Percentiles rank a stretch among this genome's conserved stretches.
These are phyloP conservation scores for Pseudomyrmex sp. DNA, from an alignment of 1,140 invertebrate genomes.

Conservation along the genomic window DNA sequence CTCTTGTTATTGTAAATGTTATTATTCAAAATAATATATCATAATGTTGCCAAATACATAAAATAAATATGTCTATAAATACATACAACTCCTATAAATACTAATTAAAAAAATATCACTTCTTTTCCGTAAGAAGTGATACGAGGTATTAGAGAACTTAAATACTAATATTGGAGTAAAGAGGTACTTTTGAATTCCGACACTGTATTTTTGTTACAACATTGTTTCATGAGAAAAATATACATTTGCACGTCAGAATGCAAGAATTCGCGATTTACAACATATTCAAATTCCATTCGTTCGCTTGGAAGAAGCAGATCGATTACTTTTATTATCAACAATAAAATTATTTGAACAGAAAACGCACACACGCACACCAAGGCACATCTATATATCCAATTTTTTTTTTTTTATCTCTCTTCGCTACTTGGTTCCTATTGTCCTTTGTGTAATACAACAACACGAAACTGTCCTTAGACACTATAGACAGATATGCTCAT, in stretches of 20 bases:
- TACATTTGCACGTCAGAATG: conserved; percentile 40
- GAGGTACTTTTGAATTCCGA: conserved; percentile 6
- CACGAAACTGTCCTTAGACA: conserved; percentile 24
- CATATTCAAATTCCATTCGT: conserved; percentile 40
- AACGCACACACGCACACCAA: conserved; percentile 67
- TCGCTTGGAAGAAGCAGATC: conserved; percentile 50
- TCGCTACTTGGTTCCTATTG: conserved; percentile 57
- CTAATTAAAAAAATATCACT: conserved; percentile 8
- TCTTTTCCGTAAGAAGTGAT: conserved; percentile 21
- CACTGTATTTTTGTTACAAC: conserved; percentile 34
- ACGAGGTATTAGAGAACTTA: conserved; percentile 7
- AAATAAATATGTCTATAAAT: conserved; percentile 69
- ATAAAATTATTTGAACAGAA: conserved; percentile 69
- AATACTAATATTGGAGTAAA: conserved; percentile 2
- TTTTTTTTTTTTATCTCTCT: conserved; percentile 47
- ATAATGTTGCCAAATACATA: conserved; percentile 75
- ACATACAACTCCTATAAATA: no score
- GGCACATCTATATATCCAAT: conserved; percentile 74
- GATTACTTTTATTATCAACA: conserved; percentile 66
- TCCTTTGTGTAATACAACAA: conserved; percentile 58
- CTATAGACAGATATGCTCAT: conserved; percentile 61
- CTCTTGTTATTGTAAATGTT: conserved; percentile 64
- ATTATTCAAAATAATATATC: conserved; percentile 67
- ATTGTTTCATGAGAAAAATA: conserved; percentile 50
- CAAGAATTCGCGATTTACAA: conserved; percentile 33